Conservation (phyloP, 2,888 invertebrate species). For the Cosmia trapezina region DNA sequence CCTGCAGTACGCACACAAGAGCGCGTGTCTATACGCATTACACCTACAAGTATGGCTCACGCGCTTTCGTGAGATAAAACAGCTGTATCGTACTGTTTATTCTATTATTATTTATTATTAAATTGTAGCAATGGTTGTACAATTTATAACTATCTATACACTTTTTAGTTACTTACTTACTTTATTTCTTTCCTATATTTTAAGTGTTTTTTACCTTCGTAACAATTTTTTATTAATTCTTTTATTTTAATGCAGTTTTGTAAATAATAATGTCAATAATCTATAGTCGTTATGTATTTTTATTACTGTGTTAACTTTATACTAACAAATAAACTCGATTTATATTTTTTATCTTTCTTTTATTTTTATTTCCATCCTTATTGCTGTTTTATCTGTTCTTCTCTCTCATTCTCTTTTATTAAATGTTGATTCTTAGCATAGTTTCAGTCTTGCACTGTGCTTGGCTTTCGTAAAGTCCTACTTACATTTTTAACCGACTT, state of each 20-base stretch:
- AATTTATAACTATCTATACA: not conserved
- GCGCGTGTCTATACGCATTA: no score
- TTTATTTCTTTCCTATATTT: no score
- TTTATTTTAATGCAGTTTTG: constrained; percentile 35
- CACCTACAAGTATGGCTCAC: no score
- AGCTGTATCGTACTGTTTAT: no score
- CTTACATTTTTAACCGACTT: not conserved
- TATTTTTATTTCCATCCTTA: constrained; percentile 35
- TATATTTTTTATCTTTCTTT: constrained; percentile 13
- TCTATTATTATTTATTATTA: no score
- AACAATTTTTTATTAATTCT: not conserved
- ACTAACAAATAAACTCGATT: constrained; percentile 50
- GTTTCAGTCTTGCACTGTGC: not conserved
- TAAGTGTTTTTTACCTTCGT: not conserved
- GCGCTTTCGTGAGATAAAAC: no score
- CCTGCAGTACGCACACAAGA: no score
- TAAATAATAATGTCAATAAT: constrained; percentile 7
- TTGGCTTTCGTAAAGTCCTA: not conserved
- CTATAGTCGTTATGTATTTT: constrained; percentile 6
- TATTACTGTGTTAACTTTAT: constrained; percentile 9
- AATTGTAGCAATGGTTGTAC: not conserved
- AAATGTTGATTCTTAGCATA: not conserved
- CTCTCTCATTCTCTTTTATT: not conserved
- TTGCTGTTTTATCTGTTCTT: constrained; percentile 3
- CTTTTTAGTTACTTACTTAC: no score